These are phyloP conservation scores for Cairina moschata DNA, from an alignment of 2,113 vertebrate genomes.

Conservation along the genomic window DNA sequence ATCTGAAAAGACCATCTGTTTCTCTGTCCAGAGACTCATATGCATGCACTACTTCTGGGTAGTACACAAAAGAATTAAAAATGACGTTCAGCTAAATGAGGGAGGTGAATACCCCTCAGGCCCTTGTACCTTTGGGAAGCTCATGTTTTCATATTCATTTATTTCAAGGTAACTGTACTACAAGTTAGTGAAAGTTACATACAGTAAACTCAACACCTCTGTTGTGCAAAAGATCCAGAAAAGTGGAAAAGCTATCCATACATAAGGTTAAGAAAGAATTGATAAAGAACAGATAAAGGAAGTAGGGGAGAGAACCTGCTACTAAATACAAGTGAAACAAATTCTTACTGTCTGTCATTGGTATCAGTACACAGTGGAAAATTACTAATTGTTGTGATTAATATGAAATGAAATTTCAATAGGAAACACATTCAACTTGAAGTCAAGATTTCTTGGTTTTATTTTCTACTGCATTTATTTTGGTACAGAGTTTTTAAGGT, in stretches of 20 bases:
- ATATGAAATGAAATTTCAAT: neutral
- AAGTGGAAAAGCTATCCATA: neutral
- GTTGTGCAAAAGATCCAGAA: neutral
- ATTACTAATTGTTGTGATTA: neutral
- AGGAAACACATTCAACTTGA: neutral
- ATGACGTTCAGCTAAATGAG: neutral
- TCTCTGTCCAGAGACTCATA: conserved; percentile 9
- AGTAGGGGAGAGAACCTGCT: neutral
- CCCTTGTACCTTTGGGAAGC: neutral
- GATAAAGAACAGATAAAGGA: neutral
- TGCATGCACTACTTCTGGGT: neutral
- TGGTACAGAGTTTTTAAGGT: neutral
- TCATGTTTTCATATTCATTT: neutral
- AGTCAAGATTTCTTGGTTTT: neutral
- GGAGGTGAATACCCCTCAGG: neutral
- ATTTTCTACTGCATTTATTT: neutral
- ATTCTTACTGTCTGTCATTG: neutral
- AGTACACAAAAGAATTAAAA: neutral
- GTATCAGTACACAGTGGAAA: neutral
- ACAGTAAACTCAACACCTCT: neutral
- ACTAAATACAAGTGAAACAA: neutral
- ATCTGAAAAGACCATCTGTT: conserved; percentile 42
- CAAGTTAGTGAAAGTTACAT: neutral
- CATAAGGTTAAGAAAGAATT: neutral
- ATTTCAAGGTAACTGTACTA: neutral